Evolutionary conservation across 2,113 vertebrate genomes (phyloP).

Genomic region (Nesoenas mayeri): DNA sequence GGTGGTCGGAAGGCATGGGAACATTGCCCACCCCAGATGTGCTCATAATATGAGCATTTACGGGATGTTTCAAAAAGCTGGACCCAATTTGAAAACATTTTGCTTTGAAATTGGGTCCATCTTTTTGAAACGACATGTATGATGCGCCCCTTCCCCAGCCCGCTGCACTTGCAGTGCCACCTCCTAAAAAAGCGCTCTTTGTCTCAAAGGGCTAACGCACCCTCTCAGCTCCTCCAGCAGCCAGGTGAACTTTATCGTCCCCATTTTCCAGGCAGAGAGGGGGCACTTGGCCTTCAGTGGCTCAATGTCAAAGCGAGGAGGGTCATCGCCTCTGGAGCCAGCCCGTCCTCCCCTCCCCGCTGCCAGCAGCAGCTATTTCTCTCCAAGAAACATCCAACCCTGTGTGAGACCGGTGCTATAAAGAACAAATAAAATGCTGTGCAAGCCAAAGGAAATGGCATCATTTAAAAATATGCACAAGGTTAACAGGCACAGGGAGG

Average conservation of each 20-base stretch:
- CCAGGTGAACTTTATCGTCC: neutral
- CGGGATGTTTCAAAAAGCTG: too few relatives aligned
- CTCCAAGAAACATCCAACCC: neutral
- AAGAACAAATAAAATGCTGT: slow-evolving; percentile 46
- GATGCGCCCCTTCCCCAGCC: accelerated
- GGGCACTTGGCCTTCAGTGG: neutral
- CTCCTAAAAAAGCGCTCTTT: neutral
- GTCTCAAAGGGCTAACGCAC: neutral
- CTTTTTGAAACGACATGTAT: too few relatives aligned
- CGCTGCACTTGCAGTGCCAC: too few relatives aligned
- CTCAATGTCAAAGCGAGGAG: slow-evolving; percentile 5
- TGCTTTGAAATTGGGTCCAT: too few relatives aligned
- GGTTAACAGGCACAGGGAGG: slow-evolving; percentile 28
- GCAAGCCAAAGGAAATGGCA: slow-evolving; percentile 29
- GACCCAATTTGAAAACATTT: too few relatives aligned
- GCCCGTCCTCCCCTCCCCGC: neutral
- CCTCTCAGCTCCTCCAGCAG: neutral
- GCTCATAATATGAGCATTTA: neutral
- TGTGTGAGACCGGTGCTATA: neutral
- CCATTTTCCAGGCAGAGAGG: neutral
- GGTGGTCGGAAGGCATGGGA: neutral
- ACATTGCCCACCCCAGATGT: neutral
- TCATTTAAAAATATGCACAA: slow-evolving; percentile 16
- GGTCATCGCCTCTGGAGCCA: neutral
- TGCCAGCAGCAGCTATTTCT: slow-evolving; percentile 4